Evolutionary conservation across 2,113 vertebrate species (phyloP), one percentile per base, ranked within the genome.

Genomic region (Galeopterus variegatus): DNA sequence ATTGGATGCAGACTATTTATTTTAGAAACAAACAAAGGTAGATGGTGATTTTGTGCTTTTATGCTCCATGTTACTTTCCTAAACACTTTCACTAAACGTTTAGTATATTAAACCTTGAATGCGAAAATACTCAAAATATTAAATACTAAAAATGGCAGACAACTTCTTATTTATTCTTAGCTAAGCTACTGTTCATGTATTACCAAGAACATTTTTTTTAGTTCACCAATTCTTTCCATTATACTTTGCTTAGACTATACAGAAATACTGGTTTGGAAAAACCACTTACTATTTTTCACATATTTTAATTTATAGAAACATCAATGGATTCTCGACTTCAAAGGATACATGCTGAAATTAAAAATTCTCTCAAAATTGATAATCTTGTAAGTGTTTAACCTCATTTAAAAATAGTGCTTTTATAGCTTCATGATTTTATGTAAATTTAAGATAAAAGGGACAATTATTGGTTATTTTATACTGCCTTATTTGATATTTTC

Each of bases 351-450:
- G 99, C 99, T 95, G 99, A 99, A 98, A 99, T 99, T 96, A 99
- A 99, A 98, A 99, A 99, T 96, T 99, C 99, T 64, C 98, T 99
- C 98, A 99, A 99, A 99, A 99, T 99, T 80, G 99, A 99, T 98
- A 99, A 99, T 98, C 99, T 99, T 96, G 99, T 99, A 98, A 99
- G 99, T 99, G 73, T 96, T 94, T 69, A 87, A 93, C 24, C 45
- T 96, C 85, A 90, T 76, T 98, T 84, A 83, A 93, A 93, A 77
- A 86, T 95, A 62, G 54, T 90, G 73, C 93, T 89, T 76, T 94
- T 90, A 60, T 70, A 94, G 84, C 73, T 95, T 96, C 36, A 15
- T 88, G 23, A 87, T 69, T 72, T 69, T 90, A 31, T 88, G 5
- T 75, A 90, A 60, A 83, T 81, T 72, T 88, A 81, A 92, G 45